These are phyloP conservation scores for Drosophila leontia DNA, from an alignment of 1,140 invertebrate genomes.

Conservation along the genomic window DNA sequence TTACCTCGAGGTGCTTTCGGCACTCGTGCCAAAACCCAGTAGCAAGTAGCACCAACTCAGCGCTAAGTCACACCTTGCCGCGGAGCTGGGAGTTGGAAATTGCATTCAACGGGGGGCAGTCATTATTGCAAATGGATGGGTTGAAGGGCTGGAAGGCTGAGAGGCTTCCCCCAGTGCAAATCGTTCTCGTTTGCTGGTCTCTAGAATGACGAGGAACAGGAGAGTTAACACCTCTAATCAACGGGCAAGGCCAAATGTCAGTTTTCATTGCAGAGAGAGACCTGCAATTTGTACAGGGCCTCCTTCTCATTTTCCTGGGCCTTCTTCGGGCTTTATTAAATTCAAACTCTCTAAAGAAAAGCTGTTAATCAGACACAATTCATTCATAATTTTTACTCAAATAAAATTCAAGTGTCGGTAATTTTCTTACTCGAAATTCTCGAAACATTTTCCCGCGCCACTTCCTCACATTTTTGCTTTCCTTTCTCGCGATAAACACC, in stretches of 20 bases:
- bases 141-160: background rate
- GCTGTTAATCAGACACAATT: background rate
- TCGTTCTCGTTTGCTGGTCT: constrained; percentile 31
- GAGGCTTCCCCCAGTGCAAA: constrained; percentile 1
- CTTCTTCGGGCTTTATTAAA: background rate
- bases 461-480: constrained; percentile 6
- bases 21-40: constrained; percentile 33
- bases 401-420: background rate
- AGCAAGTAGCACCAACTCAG: constrained; percentile 10
- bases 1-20: constrained; percentile 15
- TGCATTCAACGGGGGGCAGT: constrained; percentile 8
- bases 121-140: constrained; percentile 16
- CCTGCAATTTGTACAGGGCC: constrained; percentile 26
- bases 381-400: background rate
- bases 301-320: background rate
- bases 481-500: background rate
- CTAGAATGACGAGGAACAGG: background rate
- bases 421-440: constrained; percentile 2
- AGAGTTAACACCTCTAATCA: constrained; percentile 20
- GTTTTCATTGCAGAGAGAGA: constrained; percentile 18
- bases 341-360: background rate
- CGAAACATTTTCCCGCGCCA: background rate
- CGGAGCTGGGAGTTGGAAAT: constrained; percentile 20
- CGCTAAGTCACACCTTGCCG: constrained; percentile 35
- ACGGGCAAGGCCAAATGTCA: constrained; percentile 25